These are phyloP conservation scores for Petrolisthes manimaculis DNA, from an alignment of 2,888 invertebrate genomes.

Conservation along the genomic window DNA sequence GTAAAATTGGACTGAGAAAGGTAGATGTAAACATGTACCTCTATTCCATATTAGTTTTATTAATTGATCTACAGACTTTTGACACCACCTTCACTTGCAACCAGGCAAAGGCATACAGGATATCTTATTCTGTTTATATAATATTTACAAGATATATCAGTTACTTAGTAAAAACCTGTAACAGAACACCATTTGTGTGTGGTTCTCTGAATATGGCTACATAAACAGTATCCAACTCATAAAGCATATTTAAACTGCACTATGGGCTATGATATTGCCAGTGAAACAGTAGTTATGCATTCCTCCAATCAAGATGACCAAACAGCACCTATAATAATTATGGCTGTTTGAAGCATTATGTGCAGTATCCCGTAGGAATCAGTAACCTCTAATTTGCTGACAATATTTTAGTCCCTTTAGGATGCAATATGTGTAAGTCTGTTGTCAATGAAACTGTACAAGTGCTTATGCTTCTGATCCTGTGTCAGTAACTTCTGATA, in stretches of 20 bases:
- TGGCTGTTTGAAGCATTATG: background rate
- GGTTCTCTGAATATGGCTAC: background rate
- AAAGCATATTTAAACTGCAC: no score
- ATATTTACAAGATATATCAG: slow-evolving; percentile 42
- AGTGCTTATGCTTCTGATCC: background rate
- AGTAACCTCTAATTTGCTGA: no score
- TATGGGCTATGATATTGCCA: no score
- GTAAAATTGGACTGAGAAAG: no score
- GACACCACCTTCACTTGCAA: slow-evolving; percentile 37
- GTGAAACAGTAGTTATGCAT: background rate
- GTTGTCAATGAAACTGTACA: background rate
- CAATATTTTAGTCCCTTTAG: no score
- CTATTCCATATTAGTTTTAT: slow-evolving; percentile 42
- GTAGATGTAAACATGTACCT: no score
- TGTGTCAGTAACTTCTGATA: background rate
- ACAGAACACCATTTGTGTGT: slow-evolving; percentile 11
- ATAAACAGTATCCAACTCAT: no score
- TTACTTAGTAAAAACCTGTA: slow-evolving; percentile 15
- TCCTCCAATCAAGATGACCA: background rate
- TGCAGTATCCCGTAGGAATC: background rate
- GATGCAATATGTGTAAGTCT: no score
- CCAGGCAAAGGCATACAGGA: slow-evolving; percentile 39
- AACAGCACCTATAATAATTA: background rate
- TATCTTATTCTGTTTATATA: slow-evolving; percentile 33
- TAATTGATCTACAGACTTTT: slow-evolving; percentile 44